A percentile compares a stretch with the other conserved stretches of the same genome.
Evolutionary conservation across 2,797 vertebrate genomes (phyloP).

Genomic region (Muscicapa striata): DNA sequence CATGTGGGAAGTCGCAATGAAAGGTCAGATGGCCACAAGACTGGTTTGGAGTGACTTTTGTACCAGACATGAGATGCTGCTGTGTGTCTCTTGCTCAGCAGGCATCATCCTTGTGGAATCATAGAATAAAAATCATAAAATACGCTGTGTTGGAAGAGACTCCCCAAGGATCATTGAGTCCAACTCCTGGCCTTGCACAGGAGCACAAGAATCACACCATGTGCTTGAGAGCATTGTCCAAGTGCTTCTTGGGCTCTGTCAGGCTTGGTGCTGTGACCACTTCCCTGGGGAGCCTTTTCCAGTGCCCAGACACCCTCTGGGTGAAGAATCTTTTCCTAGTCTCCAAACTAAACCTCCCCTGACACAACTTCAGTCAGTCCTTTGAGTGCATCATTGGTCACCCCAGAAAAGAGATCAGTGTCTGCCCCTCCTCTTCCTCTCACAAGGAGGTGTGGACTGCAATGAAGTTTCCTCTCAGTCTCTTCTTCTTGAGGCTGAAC

Average conservation of each 20-base stretch:
- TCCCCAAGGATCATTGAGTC: fast-evolving
- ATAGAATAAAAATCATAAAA: not conserved
- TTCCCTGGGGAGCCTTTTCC: not conserved
- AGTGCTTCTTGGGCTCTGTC: not conserved
- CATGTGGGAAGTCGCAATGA: not conserved
- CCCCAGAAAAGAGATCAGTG: not conserved
- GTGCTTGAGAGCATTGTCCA: not conserved
- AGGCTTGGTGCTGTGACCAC: not conserved
- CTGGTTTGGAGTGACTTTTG: not conserved
- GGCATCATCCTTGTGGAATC: not conserved
- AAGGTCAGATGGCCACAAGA: not conserved
- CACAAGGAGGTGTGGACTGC: not conserved
- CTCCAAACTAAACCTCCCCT: not conserved
- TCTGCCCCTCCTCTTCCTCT: not conserved
- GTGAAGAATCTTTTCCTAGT: not conserved
- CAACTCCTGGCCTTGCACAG: not conserved
- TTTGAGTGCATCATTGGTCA: not conserved
- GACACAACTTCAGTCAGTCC: not conserved
- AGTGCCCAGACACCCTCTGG: not conserved
- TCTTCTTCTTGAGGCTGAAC: not conserved
- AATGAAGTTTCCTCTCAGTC: not conserved
- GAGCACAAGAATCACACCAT: not conserved
- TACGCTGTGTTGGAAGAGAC: fast-evolving
- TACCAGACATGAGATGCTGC: not conserved
- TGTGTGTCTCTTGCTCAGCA: not conserved